These are phyloP conservation scores for Elanus axillaris DNA, from an alignment of 2,113 vertebrate species.

Conservation along the genomic window DNA sequence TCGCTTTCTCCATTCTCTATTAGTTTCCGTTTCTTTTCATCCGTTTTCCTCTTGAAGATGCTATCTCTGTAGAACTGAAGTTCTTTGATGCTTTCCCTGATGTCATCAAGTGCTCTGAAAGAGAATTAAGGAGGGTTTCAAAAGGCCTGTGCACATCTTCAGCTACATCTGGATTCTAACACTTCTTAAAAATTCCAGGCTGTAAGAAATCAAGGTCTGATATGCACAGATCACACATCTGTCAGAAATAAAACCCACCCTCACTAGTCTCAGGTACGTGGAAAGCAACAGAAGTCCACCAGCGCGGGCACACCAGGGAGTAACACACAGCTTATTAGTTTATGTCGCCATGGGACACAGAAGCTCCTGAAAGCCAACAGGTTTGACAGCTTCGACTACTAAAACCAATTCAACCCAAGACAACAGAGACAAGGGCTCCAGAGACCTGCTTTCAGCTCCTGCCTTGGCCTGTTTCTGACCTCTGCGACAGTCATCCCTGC, in stretches of 20 bases:
- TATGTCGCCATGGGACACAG: neutral
- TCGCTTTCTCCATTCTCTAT: constrained; percentile 79
- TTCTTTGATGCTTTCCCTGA: constrained; percentile 94
- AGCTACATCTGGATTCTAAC: neutral
- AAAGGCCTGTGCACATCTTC: rapidly evolving
- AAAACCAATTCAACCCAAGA: neutral
- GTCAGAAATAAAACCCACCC: neutral
- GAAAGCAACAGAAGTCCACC: neutral
- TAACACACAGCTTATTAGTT: neutral
- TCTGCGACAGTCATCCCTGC: neutral
- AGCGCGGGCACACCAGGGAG: neutral
- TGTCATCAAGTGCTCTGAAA: constrained; percentile 90
- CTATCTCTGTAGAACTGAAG: constrained; percentile 89
- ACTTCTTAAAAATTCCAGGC: neutral
- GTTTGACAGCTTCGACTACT: neutral
- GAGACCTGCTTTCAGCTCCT: neutral
- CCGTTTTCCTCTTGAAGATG: constrained; percentile 83
- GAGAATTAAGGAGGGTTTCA: neutral
- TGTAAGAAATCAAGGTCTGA: neutral
- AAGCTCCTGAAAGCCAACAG: neutral
- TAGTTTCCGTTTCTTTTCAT: constrained; percentile 82
- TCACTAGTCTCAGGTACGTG: neutral
- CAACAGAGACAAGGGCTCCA: neutral
- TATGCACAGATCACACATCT: neutral
- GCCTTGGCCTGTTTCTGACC: neutral